These are phyloP conservation scores for Brachionus paranguensis DNA, from an alignment of 1,140 invertebrate species.

Conservation along the genomic window DNA sequence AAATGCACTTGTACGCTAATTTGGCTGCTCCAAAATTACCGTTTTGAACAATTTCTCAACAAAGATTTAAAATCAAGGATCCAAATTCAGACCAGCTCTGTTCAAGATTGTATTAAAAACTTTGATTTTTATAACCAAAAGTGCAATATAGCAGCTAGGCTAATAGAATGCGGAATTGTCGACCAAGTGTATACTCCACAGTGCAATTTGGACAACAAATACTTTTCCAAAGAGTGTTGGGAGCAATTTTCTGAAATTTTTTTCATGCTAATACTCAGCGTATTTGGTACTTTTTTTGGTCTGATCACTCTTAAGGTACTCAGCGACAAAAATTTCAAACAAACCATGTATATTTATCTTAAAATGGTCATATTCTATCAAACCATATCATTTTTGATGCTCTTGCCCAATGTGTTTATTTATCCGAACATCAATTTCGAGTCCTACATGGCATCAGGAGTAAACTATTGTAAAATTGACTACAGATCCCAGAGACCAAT, in stretches of 20 bases:
- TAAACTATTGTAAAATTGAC: not conserved
- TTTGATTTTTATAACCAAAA: not conserved
- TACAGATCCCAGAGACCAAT: not conserved
- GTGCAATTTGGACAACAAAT: not conserved
- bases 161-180: not conserved
- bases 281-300: not conserved
- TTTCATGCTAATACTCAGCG: not conserved
- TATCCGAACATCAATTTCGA: not conserved
- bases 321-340: not conserved
- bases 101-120: not conserved
- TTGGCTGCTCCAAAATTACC: not conserved
- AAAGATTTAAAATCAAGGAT: not conserved
- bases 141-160: not conserved
- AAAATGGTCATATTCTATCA: not conserved
- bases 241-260: not conserved
- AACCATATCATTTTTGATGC: not conserved
- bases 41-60: not conserved
- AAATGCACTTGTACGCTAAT: not conserved
- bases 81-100: not conserved
- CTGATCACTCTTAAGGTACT: not conserved
- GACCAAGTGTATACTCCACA: not conserved
- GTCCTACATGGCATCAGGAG: not conserved
- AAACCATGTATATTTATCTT: not conserved
- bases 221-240: not conserved
- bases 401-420: not conserved